These are phyloP conservation scores for Bhutanitis thaidina DNA, from an alignment of 2,888 invertebrate species.

Conservation along the genomic window DNA sequence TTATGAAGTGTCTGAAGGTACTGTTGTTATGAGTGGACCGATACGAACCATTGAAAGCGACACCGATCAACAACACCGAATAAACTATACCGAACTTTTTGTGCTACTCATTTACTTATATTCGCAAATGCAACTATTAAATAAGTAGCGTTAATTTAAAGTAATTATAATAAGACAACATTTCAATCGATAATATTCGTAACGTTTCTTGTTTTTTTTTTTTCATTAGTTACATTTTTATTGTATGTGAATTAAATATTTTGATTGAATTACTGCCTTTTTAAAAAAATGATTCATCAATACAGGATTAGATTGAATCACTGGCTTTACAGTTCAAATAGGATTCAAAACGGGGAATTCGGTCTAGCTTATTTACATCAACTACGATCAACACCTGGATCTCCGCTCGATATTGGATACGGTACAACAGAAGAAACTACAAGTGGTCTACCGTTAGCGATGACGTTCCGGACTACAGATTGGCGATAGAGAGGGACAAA, in stretches of 20 bases:
- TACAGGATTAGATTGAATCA: no score
- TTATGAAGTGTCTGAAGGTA: constrained; percentile 52
- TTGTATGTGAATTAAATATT: no score
- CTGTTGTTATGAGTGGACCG: constrained; percentile 68
- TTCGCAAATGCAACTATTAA: not conserved
- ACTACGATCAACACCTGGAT: constrained; percentile 64
- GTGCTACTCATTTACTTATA: constrained; percentile 6
- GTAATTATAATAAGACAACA: not conserved
- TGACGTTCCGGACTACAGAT: constrained; percentile 61
- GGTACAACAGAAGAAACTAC: constrained; percentile 73
- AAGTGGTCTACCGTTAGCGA: constrained; percentile 73
- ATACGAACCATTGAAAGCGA: constrained; percentile 77
- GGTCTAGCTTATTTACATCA: constrained; percentile 51
- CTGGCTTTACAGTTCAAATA: not conserved
- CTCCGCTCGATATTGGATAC: constrained; percentile 69
- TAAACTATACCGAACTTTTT: constrained; percentile 58
- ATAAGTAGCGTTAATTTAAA: not conserved
- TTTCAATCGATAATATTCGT: not conserved
- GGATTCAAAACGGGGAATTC: constrained; percentile 27
- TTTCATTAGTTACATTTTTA: no score
- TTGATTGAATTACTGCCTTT: not conserved
- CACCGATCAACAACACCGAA: constrained; percentile 77
- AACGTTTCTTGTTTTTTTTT: no score
- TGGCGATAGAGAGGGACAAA: constrained; percentile 70
- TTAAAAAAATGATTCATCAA: no score